Evolutionary conservation across 23 tunicate genomes (phyloP).

Genomic region (Ascidia mentula): DNA sequence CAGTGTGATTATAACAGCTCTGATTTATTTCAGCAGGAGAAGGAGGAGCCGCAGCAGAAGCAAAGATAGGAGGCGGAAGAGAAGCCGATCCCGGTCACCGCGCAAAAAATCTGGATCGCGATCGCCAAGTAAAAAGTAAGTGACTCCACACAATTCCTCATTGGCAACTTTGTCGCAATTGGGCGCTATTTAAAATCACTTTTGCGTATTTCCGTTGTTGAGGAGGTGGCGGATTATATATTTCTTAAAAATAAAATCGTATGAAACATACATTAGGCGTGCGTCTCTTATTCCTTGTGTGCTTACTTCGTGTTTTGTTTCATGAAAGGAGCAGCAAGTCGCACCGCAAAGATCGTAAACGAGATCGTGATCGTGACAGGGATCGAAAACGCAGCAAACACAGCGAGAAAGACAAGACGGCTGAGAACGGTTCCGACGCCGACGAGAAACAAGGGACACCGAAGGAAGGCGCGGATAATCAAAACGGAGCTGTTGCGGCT

Average conservation of each 20-base stretch:
- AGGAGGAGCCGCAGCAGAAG: constrained; percentile 65
- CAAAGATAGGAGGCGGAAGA: constrained; percentile 44
- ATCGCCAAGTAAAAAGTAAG: constrained; percentile 72
- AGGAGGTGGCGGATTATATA: too few species aligned
- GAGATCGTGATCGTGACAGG: constrained; percentile 32
- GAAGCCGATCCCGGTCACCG: constrained; percentile 35
- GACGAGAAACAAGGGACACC: background rate
- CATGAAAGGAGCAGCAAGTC: constrained; percentile 37
- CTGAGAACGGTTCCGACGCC: constrained; percentile 13
- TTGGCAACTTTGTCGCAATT: too few species aligned
- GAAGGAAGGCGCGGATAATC: too few species aligned
- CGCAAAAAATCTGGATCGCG: constrained; percentile 54
- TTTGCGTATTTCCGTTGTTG: too few species aligned
- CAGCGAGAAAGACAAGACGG: background rate
- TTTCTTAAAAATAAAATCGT: background rate
- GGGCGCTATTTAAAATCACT: too few species aligned
- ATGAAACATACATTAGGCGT: background rate
- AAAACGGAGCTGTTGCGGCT: background rate
- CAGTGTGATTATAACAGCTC: too few species aligned
- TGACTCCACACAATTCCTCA: background rate
- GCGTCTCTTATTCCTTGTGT: background rate
- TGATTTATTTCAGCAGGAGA: constrained; percentile 18
- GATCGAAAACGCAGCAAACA: constrained; percentile 4
- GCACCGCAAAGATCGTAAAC: constrained; percentile 62
- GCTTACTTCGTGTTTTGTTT: background rate